Evolutionary conservation across 1,140 invertebrate genomes (phyloP).

Genomic region (Drosophila burlai): DNA sequence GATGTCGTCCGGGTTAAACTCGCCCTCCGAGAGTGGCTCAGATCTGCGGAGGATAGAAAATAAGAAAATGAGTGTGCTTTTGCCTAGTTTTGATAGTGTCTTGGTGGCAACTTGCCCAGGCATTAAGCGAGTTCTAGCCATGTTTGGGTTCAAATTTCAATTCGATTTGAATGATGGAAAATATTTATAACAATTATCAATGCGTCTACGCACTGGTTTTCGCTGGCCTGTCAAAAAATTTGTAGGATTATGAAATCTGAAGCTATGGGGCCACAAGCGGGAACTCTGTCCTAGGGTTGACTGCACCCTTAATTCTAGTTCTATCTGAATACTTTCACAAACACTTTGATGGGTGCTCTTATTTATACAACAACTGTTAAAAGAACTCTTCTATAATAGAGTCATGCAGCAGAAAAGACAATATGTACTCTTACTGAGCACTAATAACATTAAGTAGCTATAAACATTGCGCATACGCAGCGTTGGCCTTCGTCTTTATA

Average conservation of each 20-base stretch:
- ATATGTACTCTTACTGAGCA: neutral
- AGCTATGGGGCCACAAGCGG: neutral
- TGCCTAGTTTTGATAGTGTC: neutral
- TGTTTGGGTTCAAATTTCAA: neutral
- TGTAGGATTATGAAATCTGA: neutral
- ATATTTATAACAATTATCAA: neutral
- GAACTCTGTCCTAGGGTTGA: neutral
- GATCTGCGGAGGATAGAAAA: constrained; percentile 55
- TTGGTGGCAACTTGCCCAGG: constrained; percentile 4
- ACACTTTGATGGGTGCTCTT: neutral
- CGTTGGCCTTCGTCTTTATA: neutral
- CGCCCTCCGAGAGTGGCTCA: constrained; percentile 79
- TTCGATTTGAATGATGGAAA: neutral
- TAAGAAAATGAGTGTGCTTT: neutral
- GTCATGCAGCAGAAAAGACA: neutral
- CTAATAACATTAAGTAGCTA: too few relatives aligned
- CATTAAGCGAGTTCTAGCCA: neutral
- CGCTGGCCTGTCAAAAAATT: neutral
- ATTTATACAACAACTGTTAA: neutral
- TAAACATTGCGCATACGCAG: neutral
- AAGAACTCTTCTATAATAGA: neutral
- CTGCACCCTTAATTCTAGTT: neutral
- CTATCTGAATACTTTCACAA: neutral
- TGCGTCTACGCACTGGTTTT: neutral
- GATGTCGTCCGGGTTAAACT: constrained; percentile 83